Evolutionary conservation across 2,888 invertebrate genomes (phyloP), one percentile per base, ranked within the genome.

Genomic region (Netelia melanura): DNA sequence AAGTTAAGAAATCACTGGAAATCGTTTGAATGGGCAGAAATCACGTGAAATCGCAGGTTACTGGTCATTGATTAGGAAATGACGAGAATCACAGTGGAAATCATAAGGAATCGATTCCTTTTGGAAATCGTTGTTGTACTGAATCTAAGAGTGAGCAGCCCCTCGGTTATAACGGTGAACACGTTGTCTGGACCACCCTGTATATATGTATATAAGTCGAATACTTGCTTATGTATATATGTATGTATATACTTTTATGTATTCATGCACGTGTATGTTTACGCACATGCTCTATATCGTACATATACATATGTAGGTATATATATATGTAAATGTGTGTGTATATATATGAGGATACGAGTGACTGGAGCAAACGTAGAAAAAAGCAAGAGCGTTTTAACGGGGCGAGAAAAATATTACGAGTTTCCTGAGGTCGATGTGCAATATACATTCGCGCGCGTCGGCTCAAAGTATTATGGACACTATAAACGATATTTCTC

Each of bases 351-450:
- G 5, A 30, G 30, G 30, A 5, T 30, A 30, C 3, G 30, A 30
- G 30, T 30, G 30, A 30, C 30, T n/a, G 30, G n/a, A 17, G 48
- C 52, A 11, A 17, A 17, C 25, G 62, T 72, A 43, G 30, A 61
- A 43, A 58, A 72, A 72, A 72, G 62, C 21, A 56, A 74, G 43
- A 74, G 44, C 62, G 23, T 64, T 54, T 64, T 75, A 75, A 75
- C 75, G 52, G 38, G 10, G 30, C 30, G 64, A 30, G 38, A 64
- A 75, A 64, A 75, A 68, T 75, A 75, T 75, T 75, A 25, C 64
- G 64, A 64, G 54, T 62, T 21, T 56, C 38, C 76, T 38, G 54
- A n/a, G 64, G 38, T 25, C 11, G 52, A 64, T 64, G 10, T 14
- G 38, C 8, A 11, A 54, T 70, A 5, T 54, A 30, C 30, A 44